A percentile compares a stretch with the other conserved stretches of the same genome.
These are phyloP conservation scores for Lanius ludovicianus DNA, from an alignment of 2,113 vertebrate genomes.

Conservation along the genomic window DNA sequence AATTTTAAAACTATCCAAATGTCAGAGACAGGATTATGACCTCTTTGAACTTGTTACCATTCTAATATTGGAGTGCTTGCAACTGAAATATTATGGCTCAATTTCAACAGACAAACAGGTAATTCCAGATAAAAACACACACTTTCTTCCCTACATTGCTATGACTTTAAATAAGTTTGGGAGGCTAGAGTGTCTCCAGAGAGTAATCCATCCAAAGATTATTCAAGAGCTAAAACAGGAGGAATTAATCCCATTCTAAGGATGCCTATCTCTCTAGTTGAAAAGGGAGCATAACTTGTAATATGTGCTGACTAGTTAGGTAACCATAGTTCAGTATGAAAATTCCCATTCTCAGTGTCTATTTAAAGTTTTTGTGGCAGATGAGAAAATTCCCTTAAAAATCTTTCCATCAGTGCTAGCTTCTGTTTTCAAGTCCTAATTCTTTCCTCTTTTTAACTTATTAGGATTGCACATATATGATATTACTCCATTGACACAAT, in stretches of 20 bases:
- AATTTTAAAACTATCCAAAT: neutral
- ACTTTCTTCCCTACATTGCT: neutral
- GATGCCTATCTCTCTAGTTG: neutral
- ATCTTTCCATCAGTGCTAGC: neutral
- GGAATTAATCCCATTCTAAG: neutral
- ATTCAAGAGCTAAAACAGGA: neutral
- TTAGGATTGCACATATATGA: rapidly evolving
- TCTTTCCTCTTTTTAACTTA: neutral
- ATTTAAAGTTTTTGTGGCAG: neutral
- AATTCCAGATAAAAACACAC: neutral
- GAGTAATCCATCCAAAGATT: neutral
- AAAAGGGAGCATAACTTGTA: neutral
- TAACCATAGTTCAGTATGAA: neutral
- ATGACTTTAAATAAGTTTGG: neutral
- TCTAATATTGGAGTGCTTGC: neutral
- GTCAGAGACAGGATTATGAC: neutral
- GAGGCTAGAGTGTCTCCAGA: neutral
- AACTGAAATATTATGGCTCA: neutral
- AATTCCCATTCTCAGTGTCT: neutral
- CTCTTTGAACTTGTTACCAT: neutral
- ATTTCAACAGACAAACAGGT: neutral
- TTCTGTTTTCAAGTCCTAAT: neutral
- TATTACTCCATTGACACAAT: neutral
- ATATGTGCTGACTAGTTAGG: neutral
- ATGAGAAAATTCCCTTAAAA: neutral